A percentile compares a stretch with the other conserved stretches of the same genome.
phyloP scores from a whole-genome alignment of 2,888 invertebrate species.

The Archips crataeganus region DNA sequence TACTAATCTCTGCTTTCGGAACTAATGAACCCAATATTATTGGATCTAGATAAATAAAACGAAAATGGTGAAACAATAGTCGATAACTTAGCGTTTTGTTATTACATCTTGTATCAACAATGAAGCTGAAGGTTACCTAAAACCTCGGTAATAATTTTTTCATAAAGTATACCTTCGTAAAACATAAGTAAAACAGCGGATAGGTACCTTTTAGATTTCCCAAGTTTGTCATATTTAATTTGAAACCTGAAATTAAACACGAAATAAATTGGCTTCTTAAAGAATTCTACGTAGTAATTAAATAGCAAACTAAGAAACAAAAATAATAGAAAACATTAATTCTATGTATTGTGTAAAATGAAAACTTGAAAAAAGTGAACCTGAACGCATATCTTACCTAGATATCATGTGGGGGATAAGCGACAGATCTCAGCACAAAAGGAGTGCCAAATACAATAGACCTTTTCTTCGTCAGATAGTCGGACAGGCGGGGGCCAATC shows the following conservation, averaged over 20 bases:
- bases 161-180: background rate
- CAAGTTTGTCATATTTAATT: background rate
- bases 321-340: too few species aligned
- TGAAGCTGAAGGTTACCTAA: background rate
- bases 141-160: background rate
- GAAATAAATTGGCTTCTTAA: background rate
- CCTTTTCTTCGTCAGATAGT: slow-evolving; percentile 61
- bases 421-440: slow-evolving; percentile 60
- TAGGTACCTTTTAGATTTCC: slow-evolving; percentile 5
- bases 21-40: slow-evolving; percentile 42
- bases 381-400: slow-evolving; percentile 3
- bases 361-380: slow-evolving; percentile 1
- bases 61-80: slow-evolving; percentile 10
- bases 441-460: slow-evolving; percentile 66
- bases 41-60: slow-evolving; percentile 23
- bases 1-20: slow-evolving; percentile 46
- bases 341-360: background rate
- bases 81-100: background rate
- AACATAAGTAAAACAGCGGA: slow-evolving; percentile 4
- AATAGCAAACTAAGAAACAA: too few species aligned
- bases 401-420: slow-evolving; percentile 51
- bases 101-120: background rate
- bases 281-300: too few species aligned
- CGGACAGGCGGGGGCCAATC: slow-evolving; percentile 63
- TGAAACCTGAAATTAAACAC: background rate